Base-by-base conservation (phyloP, 92 coral and sea anemone species). In the Umimayanthus kanabou region DNA sequence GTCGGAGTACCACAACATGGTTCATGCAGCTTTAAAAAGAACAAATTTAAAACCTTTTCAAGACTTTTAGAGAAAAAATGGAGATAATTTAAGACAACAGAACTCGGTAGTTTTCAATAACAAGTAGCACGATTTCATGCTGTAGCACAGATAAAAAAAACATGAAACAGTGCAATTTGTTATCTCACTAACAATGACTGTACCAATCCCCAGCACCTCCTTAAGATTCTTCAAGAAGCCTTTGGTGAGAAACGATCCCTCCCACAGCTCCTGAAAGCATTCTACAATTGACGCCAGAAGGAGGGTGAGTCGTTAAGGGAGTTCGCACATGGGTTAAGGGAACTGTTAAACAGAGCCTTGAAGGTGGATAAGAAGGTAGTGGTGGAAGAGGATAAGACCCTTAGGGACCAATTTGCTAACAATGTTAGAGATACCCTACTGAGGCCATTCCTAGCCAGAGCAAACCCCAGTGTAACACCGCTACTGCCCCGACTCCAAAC, bases 371-470 rank as follows among this genome's bases (percentile, higher is more conserved):
- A 79, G 33, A 85, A 87, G 84, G 88, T 88, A 64, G 90, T 80
- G 14, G 87, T 79, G 5, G 85, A 87, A 23, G 87, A 86, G 9
- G 85, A 90, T 72, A 80, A 74, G 65, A 87, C 85, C 40, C 57
- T 90, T 22, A 55, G 87, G 67, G 92, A 89, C 69, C 89, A 85
- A 9, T 85, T 89, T 73, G 92, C 89, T 15, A 81, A 85, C 82
- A 86, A 81, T 73, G 53, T 82, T 8, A 47, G 39, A 79, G 88
- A 87, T 37, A 28, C 79, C 2, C 28, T 87, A 0, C 39, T 87
- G 4, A 18, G 64, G 28, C 5, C 88, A 20, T 80, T 86, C 72
- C 84, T 90, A 5, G 45, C n/a, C 47, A 73, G n/a, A n/a, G n/a
- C n/a, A n/a, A n/a, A n/a, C n/a, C n/a, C n/a, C n/a, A n/a, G n/a